These are phyloP conservation scores for Dinothrombium tinctorium DNA, from an alignment of 1,140 invertebrate genomes.

Conservation along the genomic window DNA sequence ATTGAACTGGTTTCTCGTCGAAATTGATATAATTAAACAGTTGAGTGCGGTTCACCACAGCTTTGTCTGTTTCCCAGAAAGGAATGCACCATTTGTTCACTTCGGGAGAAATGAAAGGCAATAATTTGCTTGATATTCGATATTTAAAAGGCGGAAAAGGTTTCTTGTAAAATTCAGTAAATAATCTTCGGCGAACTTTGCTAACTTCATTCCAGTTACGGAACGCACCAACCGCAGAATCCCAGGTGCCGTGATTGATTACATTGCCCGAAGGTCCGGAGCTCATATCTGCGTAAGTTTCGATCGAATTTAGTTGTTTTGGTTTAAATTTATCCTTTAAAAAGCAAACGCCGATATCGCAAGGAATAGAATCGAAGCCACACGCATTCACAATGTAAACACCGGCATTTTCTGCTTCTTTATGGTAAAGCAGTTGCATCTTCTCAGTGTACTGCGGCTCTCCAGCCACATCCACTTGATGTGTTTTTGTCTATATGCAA, in stretches of 20 bases:
- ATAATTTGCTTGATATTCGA: background rate
- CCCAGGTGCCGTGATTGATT: conserved; percentile 53
- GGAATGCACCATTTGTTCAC: conserved; percentile 1
- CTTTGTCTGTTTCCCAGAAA: background rate
- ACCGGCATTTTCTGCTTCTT: conserved; percentile 44
- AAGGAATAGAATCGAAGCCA: conserved; percentile 65
- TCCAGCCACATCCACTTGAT: conserved; percentile 71
- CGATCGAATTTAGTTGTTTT: conserved; percentile 9
- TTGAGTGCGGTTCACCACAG: background rate
- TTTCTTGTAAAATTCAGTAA: conserved; percentile 23
- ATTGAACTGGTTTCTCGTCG: conserved; percentile 6
- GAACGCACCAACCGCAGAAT: conserved; percentile 47
- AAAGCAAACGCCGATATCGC: conserved; percentile 61
- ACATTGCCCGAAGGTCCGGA: conserved; percentile 12
- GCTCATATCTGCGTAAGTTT: conserved; percentile 12
- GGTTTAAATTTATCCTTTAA: conserved; percentile 38
- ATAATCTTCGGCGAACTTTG: conserved; percentile 5
- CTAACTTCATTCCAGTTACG: conserved; percentile 33
- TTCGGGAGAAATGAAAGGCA: background rate
- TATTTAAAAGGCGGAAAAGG: conserved; percentile 9
- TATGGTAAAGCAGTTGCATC: conserved; percentile 55
- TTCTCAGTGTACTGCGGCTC: conserved; percentile 63
- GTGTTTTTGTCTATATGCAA: conserved; percentile 26
- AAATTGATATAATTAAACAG: background rate
- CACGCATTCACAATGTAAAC: conserved; percentile 47